Evolutionary conservation across 1,140 invertebrate species (phyloP).

Genomic region (Leptinotarsa lineolata): DNA sequence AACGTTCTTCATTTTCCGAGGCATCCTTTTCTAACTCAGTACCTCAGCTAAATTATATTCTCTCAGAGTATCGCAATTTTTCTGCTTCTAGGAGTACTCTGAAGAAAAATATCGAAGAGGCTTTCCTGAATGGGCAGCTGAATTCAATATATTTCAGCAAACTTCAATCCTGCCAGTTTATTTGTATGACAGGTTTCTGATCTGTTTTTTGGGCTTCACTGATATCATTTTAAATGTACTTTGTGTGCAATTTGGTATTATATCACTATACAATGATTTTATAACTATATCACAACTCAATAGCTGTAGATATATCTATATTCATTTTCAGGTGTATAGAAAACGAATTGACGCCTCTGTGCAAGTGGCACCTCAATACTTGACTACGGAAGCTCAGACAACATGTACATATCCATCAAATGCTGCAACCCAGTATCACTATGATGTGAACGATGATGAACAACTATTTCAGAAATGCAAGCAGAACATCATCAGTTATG

Average conservation of each 20-base stretch:
- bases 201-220: neutral
- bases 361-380: conserved; percentile 58
- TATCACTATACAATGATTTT: neutral
- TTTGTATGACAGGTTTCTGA: neutral
- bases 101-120: too few species aligned
- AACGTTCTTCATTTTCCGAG: too few species aligned
- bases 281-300: neutral
- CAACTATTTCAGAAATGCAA: conserved; percentile 47
- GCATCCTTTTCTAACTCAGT: too few species aligned
- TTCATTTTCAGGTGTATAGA: conserved; percentile 42
- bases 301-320: neutral
- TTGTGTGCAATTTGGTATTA: neutral
- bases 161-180: neutral
- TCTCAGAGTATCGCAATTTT: too few species aligned
- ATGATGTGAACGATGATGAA: conserved; percentile 45
- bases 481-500: conserved; percentile 31
- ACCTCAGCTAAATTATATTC: too few species aligned
- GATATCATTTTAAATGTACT: neutral
- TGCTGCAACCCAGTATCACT: conserved; percentile 66
- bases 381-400: conserved; percentile 66
- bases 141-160: neutral
- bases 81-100: too few species aligned
- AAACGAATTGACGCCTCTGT: conserved; percentile 60
- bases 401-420: conserved; percentile 54
- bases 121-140: too few species aligned